Evolutionary conservation across 1,140 invertebrate species (phyloP), one percentile per base, ranked within the genome.

Genomic region (Pararge aegeria): DNA sequence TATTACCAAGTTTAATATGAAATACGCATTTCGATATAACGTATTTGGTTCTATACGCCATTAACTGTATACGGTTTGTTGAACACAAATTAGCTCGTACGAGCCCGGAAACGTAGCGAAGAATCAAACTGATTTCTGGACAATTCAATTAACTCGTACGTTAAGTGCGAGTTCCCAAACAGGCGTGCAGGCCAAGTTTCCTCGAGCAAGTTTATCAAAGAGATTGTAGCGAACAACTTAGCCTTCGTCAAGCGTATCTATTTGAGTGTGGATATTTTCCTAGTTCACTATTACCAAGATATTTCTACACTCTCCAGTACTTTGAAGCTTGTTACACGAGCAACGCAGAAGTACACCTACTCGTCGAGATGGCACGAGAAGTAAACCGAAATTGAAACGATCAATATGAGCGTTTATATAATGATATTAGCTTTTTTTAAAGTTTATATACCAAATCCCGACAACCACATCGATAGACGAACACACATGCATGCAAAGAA

Each of bases 141-240:
- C 78, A 75, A 88, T 88, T 83, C 82, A 88, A 88, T 88, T 86
- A 88, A 79, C 77, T 64, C 75, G 64, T 61, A 80, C 70, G 78
- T 77, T 84, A 84, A 82, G 78, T 82, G 79, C 69, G 76, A 85
- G 79, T 83, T 88, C 70, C 69, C 81, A 80, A 84, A 80, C 80
- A 75, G 70, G 72, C 80, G 75, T 74, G 71, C 72, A 66, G 70
- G 67, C 68, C 71, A 79, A 87, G 68, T 84, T 81, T 59, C 61
- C 56, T 46, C 55, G 64, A 68, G 58, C 59, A 75, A 88, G 76
- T 85, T 86, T 86, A 86, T 86, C 83, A 80, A 84, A 88, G 85
- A 88, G 83, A 84, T 88, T 84, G 85, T 85, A 81, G 73, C 76
- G 44, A 79, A 79, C 76, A 76, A 81, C 74, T 81, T 84, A 77